Base-by-base conservation (phyloP, 2,113 vertebrate genomes). In the Eleginops maclovinus region DNA sequence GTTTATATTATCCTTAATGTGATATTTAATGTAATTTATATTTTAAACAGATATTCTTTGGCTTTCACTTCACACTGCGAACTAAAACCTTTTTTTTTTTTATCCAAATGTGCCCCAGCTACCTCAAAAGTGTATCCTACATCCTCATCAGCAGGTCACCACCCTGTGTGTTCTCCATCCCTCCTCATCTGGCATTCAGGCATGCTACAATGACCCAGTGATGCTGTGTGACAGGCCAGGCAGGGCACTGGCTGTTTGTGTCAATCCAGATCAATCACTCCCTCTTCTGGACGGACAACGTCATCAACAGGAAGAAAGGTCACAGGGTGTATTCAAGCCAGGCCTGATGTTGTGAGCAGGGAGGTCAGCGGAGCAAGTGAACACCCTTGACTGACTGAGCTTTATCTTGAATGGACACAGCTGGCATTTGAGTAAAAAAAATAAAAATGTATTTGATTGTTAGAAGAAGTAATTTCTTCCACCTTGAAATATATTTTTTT, bases 261-360 rank as follows among this genome's bases (percentile, higher is more conserved):
- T 94, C 93, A 92, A 88, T 86, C 91, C 90, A 89, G 91, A 94
- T 94, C 93, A 93, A 92, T 94, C 93, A 93, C 92, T 83, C 90
- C 87, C 85, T 91, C 87, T 90, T 87, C 93, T 90, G 91, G 91
- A 93, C 87, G 36, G 84, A 89, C 87, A 84, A 88, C 86, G 88
- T 85, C 91, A 93, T 93, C 88, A 91, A 86, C 47, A 50, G 61
- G 17, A 26, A 71, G 78, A 92, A 92, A 92, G 92, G 92, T 93
- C 91, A 86, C 26, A 0, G 63, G 59, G 87, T 86, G 83, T 90
- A 78, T 83, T 88, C 81, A 84, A 85, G 83, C 86, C 86, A 80
- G 80, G 81, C 69, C 73, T 85, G 84, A 87, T 87, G 88, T 68
- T 77, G 71, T 28, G 83, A 83, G 83, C 68, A 56, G 70, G 63